phyloP scores from a whole-genome alignment of 2,888 invertebrate species.

The Zaprionus bogoriensis region DNA sequence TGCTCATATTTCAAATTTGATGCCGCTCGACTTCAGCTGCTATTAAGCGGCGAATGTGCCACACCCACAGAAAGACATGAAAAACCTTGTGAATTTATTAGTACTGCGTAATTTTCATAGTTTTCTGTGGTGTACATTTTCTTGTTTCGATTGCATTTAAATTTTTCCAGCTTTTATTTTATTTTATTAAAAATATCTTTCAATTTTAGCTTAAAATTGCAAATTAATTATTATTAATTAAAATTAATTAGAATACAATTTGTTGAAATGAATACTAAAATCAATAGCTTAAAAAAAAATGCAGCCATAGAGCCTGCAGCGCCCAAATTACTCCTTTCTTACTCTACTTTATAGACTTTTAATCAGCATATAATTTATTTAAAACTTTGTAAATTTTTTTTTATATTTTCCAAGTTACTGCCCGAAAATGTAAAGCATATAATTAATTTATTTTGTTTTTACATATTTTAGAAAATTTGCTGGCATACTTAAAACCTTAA shows the following conservation, averaged over 20 bases:
- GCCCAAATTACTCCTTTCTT: too few relatives aligned
- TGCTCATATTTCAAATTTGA: conserved; percentile 31
- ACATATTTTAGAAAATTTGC: too few relatives aligned
- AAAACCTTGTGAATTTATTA: background rate
- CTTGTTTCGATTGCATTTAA: background rate
- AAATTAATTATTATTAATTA: too few relatives aligned
- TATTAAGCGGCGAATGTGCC: conserved; percentile 21
- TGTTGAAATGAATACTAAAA: too few relatives aligned
- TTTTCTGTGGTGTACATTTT: background rate
- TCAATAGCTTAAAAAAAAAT: too few relatives aligned
- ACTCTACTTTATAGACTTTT: too few relatives aligned
- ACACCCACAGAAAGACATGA: background rate
- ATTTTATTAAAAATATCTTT: background rate
- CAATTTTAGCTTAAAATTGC: too few relatives aligned
- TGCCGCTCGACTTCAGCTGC: conserved; percentile 33
- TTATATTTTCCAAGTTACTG: background rate
- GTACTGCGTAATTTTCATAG: background rate
- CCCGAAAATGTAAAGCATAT: too few relatives aligned
- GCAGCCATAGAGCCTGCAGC: too few relatives aligned
- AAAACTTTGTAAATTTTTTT: background rate
- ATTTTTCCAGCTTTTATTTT: background rate
- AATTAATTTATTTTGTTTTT: too few relatives aligned
- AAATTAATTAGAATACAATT: too few relatives aligned
- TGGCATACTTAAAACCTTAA: too few relatives aligned
- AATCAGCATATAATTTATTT: background rate